phyloP scores from a whole-genome alignment of 2,797 vertebrate genomes.

The Leuciscus waleckii region DNA sequence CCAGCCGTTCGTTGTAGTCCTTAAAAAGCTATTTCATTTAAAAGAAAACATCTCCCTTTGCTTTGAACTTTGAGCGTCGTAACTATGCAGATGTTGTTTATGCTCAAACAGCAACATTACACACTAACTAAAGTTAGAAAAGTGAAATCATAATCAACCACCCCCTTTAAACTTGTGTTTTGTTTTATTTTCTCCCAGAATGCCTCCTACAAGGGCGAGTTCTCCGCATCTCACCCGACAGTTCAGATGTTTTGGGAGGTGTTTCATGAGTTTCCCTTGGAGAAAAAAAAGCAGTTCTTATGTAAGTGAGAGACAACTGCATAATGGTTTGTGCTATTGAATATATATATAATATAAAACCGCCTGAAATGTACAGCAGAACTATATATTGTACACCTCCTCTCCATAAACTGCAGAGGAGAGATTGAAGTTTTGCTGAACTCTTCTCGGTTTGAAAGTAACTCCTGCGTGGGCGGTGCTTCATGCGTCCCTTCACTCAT shows the following conservation, averaged over 20 bases:
- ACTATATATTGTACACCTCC: neutral
- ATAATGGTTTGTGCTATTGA: neutral
- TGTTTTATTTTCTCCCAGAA: constrained; percentile 74
- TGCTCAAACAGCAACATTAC: no score
- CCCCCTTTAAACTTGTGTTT: no score
- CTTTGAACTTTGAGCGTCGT: no score
- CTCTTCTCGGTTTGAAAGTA: neutral
- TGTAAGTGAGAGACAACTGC: constrained; percentile 76
- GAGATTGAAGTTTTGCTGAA: neutral
- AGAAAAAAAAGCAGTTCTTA: constrained; percentile 98
- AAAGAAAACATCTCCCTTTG: no score
- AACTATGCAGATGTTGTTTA: no score
- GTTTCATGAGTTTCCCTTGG: constrained; percentile 94
- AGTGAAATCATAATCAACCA: no score
- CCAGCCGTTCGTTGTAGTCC: no score
- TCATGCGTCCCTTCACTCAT: neutral
- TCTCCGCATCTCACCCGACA: constrained; percentile 89
- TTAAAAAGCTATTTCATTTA: no score
- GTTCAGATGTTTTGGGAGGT: constrained; percentile 96
- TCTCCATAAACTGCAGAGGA: neutral
- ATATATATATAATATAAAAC: neutral
- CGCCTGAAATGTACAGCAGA: neutral
- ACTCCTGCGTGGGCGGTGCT: neutral
- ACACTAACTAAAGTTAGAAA: no score
- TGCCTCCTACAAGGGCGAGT: constrained; percentile 93